A percentile compares a stretch with the other conserved stretches of the same genome.
Evolutionary conservation across 2,888 invertebrate genomes (phyloP).

Genomic region (Chymomyza amoena): DNA sequence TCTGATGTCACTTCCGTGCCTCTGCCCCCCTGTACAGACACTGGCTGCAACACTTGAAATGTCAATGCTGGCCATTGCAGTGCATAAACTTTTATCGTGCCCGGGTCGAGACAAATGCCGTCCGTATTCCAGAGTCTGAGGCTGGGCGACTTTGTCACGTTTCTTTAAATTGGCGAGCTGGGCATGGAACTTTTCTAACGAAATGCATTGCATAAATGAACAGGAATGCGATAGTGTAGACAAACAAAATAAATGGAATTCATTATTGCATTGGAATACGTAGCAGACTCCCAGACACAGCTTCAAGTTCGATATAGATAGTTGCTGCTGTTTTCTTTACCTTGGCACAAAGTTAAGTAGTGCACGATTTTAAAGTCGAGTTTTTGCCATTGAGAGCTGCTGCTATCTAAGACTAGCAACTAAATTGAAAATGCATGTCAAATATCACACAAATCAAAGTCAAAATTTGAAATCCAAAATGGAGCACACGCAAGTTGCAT

Average conservation of each 20-base stretch:
- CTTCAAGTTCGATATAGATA: background rate
- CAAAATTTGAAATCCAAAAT: constrained; percentile 18
- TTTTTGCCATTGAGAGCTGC: background rate
- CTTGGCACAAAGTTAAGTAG: background rate
- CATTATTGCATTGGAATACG: constrained; percentile 63
- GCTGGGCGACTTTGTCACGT: constrained; percentile 5
- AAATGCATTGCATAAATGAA: constrained; percentile 56
- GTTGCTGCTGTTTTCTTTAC: background rate
- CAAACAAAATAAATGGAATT: constrained; percentile 71
- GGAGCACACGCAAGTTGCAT: constrained; percentile 31
- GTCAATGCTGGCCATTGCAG: constrained; percentile 68
- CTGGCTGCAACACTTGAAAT: constrained; percentile 64
- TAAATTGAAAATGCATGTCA: constrained; percentile 77
- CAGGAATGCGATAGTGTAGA: constrained; percentile 31
- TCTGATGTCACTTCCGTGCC: constrained; percentile 62
- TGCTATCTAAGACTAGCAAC: constrained; percentile 13
- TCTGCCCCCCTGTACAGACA: constrained; percentile 14
- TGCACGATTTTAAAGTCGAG: background rate
- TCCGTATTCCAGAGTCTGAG: background rate
- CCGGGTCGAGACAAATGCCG: constrained; percentile 12
- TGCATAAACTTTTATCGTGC: constrained; percentile 73
- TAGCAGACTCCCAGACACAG: constrained; percentile 1
- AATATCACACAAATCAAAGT: constrained; percentile 63
- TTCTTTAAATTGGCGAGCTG: constrained; percentile 21
- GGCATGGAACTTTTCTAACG: constrained; percentile 36